These are phyloP conservation scores for Drosophila ohnishii DNA, from an alignment of 1,140 invertebrate genomes.

Conservation along the genomic window DNA sequence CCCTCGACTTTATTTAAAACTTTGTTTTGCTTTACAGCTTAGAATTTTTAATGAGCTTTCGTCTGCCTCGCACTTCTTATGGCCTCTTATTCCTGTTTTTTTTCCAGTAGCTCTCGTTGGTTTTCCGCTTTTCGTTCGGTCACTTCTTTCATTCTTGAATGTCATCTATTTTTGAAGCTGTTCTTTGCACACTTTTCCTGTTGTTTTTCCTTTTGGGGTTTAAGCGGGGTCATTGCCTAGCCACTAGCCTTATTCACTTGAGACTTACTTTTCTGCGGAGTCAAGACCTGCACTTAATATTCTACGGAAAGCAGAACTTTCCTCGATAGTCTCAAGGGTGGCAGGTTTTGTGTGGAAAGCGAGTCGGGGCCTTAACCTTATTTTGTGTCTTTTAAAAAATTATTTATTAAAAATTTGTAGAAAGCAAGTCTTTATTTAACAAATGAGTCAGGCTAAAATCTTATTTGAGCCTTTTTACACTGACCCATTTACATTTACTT, in stretches of 20 bases:
- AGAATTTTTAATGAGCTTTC: constrained; percentile 81
- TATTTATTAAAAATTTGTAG: background rate
- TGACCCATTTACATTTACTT: background rate
- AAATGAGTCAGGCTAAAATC: background rate
- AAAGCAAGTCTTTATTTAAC: too few species aligned
- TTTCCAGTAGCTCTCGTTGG: constrained; percentile 26
- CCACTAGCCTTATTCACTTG: constrained; percentile 33
- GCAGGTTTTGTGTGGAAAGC: constrained; percentile 1
- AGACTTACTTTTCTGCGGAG: constrained; percentile 23
- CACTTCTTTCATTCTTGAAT: constrained; percentile 66
- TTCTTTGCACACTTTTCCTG: constrained; percentile 43
- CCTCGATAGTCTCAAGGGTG: constrained; percentile 1
- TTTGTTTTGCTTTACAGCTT: constrained; percentile 79
- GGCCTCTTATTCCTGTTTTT: constrained; percentile 12
- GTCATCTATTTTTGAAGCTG: constrained; percentile 67
- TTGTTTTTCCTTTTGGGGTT: constrained; percentile 34
- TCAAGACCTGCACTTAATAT: constrained; percentile 17
- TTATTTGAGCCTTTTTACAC: background rate
- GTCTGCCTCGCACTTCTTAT: constrained; percentile 51
- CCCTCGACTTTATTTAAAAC: constrained; percentile 74
- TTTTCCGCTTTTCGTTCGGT: constrained; percentile 48
- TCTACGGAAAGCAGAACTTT: constrained; percentile 15
- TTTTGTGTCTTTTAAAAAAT: background rate
- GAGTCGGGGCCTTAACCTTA: constrained; percentile 4
- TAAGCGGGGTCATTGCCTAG: constrained; percentile 68